These are phyloP conservation scores for Aphidius gifuensis DNA, from an alignment of 1,140 invertebrate species.

Conservation along the genomic window DNA sequence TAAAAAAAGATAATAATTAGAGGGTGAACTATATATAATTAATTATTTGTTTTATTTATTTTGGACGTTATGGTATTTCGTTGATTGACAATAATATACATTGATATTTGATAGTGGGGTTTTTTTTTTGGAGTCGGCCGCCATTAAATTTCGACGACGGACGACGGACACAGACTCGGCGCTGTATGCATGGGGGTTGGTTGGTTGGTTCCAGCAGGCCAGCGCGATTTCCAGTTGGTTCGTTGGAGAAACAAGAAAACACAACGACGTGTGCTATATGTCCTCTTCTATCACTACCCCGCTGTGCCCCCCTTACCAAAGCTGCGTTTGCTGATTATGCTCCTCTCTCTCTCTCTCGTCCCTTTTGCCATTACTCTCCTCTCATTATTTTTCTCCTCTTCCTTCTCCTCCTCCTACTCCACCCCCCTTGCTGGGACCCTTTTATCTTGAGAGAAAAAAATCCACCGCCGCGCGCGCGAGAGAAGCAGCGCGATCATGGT, in stretches of 20 bases:
- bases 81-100: conserved; percentile 48
- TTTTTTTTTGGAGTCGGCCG: conserved; percentile 38
- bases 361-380: conserved; percentile 1
- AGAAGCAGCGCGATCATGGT: too few relatives aligned
- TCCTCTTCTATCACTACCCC: conserved; percentile 21
- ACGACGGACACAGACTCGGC: conserved; percentile 25
- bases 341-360: conserved; percentile 5
- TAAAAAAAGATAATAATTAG: too few relatives aligned
- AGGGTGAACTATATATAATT: too few relatives aligned
- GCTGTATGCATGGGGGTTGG: conserved; percentile 30
- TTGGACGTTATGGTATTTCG: conserved; percentile 25
- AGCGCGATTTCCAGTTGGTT: conserved; percentile 20
- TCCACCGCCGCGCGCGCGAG: too few relatives aligned
- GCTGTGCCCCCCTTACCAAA: conserved; percentile 11
- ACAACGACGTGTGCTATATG: conserved; percentile 36
- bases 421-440: too few relatives aligned
- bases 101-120: conserved; percentile 24
- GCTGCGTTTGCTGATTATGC: neutral
- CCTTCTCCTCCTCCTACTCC: too few relatives aligned
- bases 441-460: too few relatives aligned
- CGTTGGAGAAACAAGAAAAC: conserved; percentile 18
- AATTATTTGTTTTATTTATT: too few relatives aligned
- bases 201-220: conserved; percentile 24
- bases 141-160: conserved; percentile 52
- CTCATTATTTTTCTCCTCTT: too few relatives aligned